Evolutionary conservation across 2,888 invertebrate species (phyloP).

Genomic region (Quadroppia sp.): DNA sequence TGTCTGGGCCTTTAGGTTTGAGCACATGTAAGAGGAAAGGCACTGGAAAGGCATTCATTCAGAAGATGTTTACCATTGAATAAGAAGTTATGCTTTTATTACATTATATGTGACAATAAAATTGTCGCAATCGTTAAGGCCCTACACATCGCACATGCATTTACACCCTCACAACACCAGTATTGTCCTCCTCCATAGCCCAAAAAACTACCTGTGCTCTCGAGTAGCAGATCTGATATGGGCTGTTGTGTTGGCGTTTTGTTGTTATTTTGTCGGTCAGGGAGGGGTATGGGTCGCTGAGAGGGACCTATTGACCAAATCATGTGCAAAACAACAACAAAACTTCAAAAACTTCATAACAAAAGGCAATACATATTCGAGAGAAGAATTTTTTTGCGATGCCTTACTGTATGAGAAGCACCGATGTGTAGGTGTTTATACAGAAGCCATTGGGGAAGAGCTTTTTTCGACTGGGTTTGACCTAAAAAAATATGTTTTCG

Average conservation of each 20-base stretch:
- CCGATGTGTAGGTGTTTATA: too few species aligned
- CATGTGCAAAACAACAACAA: neutral
- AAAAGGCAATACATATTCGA: too few species aligned
- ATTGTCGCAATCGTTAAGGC: slow-evolving; percentile 17
- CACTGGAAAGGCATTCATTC: slow-evolving; percentile 10
- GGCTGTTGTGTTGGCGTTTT: neutral
- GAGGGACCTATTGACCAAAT: neutral
- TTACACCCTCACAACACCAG: neutral
- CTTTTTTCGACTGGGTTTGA: neutral
- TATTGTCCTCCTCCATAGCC: neutral
- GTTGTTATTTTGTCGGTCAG: slow-evolving; percentile 10
- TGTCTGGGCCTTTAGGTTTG: neutral
- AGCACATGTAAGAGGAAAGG: slow-evolving; percentile 3
- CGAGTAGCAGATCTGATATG: neutral
- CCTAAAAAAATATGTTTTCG: slow-evolving; percentile 14
- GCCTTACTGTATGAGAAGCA: too few species aligned
- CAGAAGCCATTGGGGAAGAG: too few species aligned
- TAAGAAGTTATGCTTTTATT: slow-evolving; percentile 13
- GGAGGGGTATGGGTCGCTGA: neutral
- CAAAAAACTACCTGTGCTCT: neutral
- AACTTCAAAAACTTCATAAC: neutral
- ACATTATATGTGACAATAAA: slow-evolving; percentile 20
- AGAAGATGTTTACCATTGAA: slow-evolving; percentile 10
- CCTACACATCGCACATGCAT: neutral
- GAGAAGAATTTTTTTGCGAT: too few species aligned